Evolutionary conservation across 2,888 invertebrate species (phyloP).

Genomic region (Halictus ligatus): DNA sequence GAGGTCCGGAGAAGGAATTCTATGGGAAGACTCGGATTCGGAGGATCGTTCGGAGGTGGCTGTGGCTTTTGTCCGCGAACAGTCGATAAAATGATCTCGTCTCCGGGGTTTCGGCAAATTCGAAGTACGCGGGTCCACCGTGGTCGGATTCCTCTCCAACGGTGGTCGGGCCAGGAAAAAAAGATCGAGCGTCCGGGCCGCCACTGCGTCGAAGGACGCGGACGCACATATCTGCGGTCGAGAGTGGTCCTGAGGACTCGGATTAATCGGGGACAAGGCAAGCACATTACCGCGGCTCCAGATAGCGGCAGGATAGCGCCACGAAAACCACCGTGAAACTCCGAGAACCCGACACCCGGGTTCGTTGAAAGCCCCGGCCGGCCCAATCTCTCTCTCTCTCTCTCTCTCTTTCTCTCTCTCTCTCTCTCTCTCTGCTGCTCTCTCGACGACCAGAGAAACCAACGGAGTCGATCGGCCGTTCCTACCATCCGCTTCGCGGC

Average conservation of each 20-base stretch:
- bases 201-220: constrained; percentile 59
- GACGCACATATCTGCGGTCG: constrained; percentile 60
- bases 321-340: constrained; percentile 76
- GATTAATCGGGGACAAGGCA: constrained; percentile 83
- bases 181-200: constrained; percentile 51
- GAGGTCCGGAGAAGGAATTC: background rate
- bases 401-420: too few relatives aligned
- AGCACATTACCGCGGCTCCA: constrained; percentile 79
- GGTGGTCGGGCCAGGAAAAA: constrained; percentile 46
- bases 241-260: constrained; percentile 72
- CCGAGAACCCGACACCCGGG: constrained; percentile 76
- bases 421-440: background rate
- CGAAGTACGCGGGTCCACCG: constrained; percentile 26
- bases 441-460: background rate
- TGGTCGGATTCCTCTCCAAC: constrained; percentile 49
- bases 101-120: constrained; percentile 17
- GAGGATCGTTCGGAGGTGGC: background rate
- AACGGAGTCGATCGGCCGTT: background rate
- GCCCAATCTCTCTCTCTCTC: background rate
- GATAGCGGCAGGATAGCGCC: constrained; percentile 76
- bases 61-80: constrained; percentile 1
- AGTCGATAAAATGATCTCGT: constrained; percentile 16
- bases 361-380: constrained; percentile 65
- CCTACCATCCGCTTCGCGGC: background rate
- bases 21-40: background rate